These are phyloP conservation scores for Torymus aiolomorphi DNA, from an alignment of 2,888 invertebrate genomes.

Conservation along the genomic window DNA sequence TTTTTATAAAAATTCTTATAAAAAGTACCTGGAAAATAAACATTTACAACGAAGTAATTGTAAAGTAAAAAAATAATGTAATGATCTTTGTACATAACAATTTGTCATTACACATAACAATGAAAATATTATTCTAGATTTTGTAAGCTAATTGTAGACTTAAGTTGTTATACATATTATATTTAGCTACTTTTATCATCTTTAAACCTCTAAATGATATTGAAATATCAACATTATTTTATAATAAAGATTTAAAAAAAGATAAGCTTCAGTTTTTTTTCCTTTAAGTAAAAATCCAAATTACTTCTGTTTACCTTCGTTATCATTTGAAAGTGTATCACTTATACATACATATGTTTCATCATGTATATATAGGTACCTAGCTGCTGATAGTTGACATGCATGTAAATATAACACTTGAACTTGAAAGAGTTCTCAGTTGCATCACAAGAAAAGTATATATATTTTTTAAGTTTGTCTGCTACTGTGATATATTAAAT, in stretches of 20 bases:
- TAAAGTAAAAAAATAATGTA: constrained; percentile 1
- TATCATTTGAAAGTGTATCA: not conserved
- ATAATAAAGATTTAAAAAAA: constrained; percentile 47
- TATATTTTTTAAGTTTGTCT: constrained; percentile 5
- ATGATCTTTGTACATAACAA: too few species aligned
- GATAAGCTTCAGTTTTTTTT: not conserved
- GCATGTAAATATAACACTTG: constrained; percentile 2
- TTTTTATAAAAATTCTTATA: constrained; percentile 23
- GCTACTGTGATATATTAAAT: constrained; percentile 7
- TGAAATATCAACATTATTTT: constrained; percentile 41
- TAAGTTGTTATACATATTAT: constrained; percentile 45
- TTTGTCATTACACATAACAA: constrained; percentile 22
- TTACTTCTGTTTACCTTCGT: not conserved
- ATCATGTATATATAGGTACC: not conserved
- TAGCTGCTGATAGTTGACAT: not conserved
- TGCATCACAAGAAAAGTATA: constrained; percentile 7
- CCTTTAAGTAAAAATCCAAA: not conserved
- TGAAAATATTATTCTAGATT: constrained; percentile 40
- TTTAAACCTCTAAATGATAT: constrained; percentile 14
- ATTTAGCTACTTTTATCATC: constrained; percentile 27
- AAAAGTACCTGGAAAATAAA: constrained; percentile 47
- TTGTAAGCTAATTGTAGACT: constrained; percentile 33
- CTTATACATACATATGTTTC: not conserved
- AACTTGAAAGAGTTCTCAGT: constrained; percentile 26
- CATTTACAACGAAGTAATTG: constrained; percentile 19